phyloP scores from a whole-genome alignment of 2,888 invertebrate genomes.

The Ophion ventricosus region DNA sequence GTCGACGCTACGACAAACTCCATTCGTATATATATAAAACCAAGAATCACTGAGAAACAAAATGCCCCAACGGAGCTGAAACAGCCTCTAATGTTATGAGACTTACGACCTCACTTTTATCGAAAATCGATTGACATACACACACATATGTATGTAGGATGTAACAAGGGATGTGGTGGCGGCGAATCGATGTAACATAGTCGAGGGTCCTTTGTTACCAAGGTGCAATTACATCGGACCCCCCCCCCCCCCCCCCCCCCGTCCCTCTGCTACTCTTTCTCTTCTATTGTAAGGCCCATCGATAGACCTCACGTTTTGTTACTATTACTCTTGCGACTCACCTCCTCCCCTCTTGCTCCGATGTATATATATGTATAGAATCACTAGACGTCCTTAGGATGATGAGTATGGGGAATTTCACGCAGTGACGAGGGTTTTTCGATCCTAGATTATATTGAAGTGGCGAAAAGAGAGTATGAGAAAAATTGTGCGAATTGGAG shows the following conservation, averaged over 20 bases:
- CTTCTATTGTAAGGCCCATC: conserved; percentile 72
- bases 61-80: conserved; percentile 13
- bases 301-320: conserved; percentile 79
- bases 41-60: background rate
- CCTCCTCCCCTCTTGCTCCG: conserved; percentile 35
- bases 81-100: background rate
- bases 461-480: background rate
- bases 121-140: conserved; percentile 15
- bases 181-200: conserved; percentile 81
- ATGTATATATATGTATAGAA: background rate
- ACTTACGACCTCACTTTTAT: conserved; percentile 1
- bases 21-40: background rate
- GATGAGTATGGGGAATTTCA: conserved; percentile 17
- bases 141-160: conserved; percentile 14
- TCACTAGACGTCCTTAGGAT: background rate
- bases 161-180: conserved; percentile 55
- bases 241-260: too few relatives aligned
- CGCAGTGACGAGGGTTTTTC: background rate
- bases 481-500: background rate
- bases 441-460: background rate
- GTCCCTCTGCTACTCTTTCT: too few relatives aligned
- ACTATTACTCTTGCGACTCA: conserved; percentile 76
- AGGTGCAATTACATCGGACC: conserved; percentile 76
- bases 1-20: conserved; percentile 40
- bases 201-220: conserved; percentile 78